Base-by-base conservation (phyloP, 1,140 invertebrate species). In the Drosophila kepulauana region DNA sequence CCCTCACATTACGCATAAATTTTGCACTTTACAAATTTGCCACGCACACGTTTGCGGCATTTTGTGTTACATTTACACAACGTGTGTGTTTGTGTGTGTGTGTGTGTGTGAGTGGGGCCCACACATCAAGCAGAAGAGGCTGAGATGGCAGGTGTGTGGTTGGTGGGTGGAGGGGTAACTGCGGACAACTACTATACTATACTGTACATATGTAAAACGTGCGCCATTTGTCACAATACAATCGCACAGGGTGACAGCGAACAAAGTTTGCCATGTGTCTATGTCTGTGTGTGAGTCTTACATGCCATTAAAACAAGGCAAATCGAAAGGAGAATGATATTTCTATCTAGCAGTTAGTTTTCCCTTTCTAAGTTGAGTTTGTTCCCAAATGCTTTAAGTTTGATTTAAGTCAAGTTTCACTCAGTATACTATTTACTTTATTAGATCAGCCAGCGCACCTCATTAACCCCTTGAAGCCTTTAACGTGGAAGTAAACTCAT, bases 1-100 rank as follows among this genome's bases (percentile, higher is more conserved):
- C 84, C 84, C 84, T 71, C 69, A 89, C 85, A 89, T 88, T 88
- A 88, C 85, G 85, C 85, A 88, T 88, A 88, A 89, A 88, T 89
- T 88, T 88, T 88, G 85, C 81, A 89, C 85, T 88, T 88, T 89
- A 88, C 85, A 88, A 88, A 88, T 88, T 88, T 88, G 78, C 85
- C 84, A 89, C 85, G 84, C 84, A 84, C 84, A 88, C 84, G 84
- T 89, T 85, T 89, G 84, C 75, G 84, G 85, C 84, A 85, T 89
- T 88, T 89, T 89, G 78, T 85, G 79, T 85, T 79, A 89, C 78
- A 89, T 81, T 81, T 89, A 73, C 85, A 81, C 73, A 80, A 67
- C 35, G 51, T 41, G 38, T 35, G 33, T 48, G 51, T 38, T 30
- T 33, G 41, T 41, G 49, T 25, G 30, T 15, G 51, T 41, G 38